phyloP scores from a whole-genome alignment of 2,113 vertebrate genomes.

The Tiliqua scincoides region DNA sequence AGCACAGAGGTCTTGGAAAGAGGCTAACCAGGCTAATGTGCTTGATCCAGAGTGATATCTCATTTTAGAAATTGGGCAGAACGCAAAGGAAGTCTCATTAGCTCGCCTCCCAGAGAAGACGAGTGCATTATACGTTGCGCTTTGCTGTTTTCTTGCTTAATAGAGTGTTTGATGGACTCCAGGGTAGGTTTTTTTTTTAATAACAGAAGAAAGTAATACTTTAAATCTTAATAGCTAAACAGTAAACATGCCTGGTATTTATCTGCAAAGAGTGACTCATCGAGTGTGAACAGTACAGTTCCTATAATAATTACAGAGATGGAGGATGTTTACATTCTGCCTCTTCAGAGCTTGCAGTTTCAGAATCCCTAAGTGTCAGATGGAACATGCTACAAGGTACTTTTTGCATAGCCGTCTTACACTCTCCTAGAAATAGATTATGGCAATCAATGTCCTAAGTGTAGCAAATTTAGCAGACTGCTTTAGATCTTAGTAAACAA shows the following conservation, averaged over 20 bases:
- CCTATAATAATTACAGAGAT: conserved; percentile 4
- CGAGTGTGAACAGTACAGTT: conserved; percentile 21
- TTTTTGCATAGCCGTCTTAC: not conserved
- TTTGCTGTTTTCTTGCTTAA: not conserved
- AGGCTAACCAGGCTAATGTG: not conserved
- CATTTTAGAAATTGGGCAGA: not conserved
- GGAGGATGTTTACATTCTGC: conserved; percentile 14
- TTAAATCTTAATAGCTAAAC: conserved; percentile 8
- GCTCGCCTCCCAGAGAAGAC: not conserved
- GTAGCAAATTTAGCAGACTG: not conserved
- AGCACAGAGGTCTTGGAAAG: not conserved
- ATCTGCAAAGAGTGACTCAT: conserved; percentile 16
- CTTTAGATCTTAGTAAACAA: not conserved
- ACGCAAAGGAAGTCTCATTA: not conserved
- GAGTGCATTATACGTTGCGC: not conserved
- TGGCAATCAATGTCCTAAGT: conserved; percentile 5
- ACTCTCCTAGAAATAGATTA: not conserved
- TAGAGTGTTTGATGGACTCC: not conserved
- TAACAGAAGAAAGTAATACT: conserved; percentile 3
- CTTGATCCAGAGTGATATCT: not conserved
- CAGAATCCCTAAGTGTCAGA: conserved; percentile 1
- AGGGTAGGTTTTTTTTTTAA: not conserved
- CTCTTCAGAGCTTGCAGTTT: conserved; percentile 1
- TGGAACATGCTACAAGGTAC: conserved; percentile 1
- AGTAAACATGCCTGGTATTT: conserved; percentile 10